Evolutionary conservation across 2,888 invertebrate genomes (phyloP), one percentile per base, ranked within the genome.

Genomic region (Dorcus hopei): DNA sequence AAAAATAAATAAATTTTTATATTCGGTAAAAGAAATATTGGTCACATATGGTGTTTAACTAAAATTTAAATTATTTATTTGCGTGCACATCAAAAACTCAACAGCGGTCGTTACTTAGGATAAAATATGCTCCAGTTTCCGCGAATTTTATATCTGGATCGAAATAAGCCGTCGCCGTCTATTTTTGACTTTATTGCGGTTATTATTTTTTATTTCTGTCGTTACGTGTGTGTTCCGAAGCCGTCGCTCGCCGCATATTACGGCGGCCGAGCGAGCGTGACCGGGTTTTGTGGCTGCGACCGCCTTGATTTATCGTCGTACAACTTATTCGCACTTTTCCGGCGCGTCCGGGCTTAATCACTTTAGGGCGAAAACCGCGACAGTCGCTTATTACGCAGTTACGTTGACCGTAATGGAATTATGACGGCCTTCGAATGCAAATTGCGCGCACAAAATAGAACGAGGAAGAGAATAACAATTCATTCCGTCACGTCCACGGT

Each of bases 251-350:
- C 52, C 52, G 52, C 52, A 53, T 53, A 53, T 53, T 53, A 45
- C 38, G 52, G 33, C 43, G 52, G 52, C 52, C 38, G 33, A 33
- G 42, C 45, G 52, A 45, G 52, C 52, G 52, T 53, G 52, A 53
- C 52, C 43, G 23, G 52, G 52, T 42, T 53, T 53, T 45, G 33
- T 43, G 16, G 38, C 42, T 26, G 26, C 26, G 14, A 33, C 9
- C 45, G 39, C 61, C 67, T 66, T 65, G 66, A 69, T 69, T 68
- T 69, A 69, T 69, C 61, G 61, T 65, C 56, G 14, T 14, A 41
- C 57, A 62, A 67, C 65, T 69, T 69, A 69, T 69, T 68, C 69
- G 67, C 69, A 69, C 68, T 69, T 68, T 68, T 68, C 68, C 65
- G 65, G 65, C 58, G 26, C 26, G 62, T 60, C 65, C 62, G 54